Percentiles rank a stretch among this genome's conserved stretches.
These are phyloP conservation scores for Brotogeris chrysoptera DNA, from an alignment of 2,797 vertebrate genomes.

Conservation along the genomic window DNA sequence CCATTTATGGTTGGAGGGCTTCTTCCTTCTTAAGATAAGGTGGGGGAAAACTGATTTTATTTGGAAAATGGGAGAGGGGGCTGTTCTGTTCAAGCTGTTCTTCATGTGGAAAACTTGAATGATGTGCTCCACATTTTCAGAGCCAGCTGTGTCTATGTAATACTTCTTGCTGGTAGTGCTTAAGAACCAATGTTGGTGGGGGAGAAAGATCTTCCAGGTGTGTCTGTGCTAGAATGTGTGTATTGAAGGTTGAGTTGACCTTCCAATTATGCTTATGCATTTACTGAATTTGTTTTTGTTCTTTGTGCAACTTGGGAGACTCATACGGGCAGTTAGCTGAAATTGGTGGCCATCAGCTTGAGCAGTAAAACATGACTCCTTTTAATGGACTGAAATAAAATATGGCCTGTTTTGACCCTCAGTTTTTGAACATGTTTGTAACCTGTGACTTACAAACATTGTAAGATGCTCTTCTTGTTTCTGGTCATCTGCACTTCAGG, in stretches of 20 bases:
- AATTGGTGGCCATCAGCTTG: background rate
- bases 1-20: background rate
- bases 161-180: background rate
- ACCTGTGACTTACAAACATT: background rate
- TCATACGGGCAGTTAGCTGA: background rate
- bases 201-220: background rate
- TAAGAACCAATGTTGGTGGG: fast-evolving
- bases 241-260: background rate
- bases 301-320: background rate
- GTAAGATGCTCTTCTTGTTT: background rate
- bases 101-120: background rate
- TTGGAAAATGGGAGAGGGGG: background rate
- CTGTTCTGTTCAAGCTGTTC: background rate
- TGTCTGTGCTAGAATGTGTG: background rate
- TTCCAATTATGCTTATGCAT: background rate
- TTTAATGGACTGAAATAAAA: background rate
- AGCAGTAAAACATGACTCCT: background rate
- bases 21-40: background rate
- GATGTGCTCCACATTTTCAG: background rate
- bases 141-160: background rate
- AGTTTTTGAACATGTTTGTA: background rate
- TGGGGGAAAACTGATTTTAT: background rate
- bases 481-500: background rate
- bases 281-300: background rate
- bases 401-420: background rate